These are phyloP conservation scores for Holacanthus passer DNA, from an alignment of 2,113 vertebrate species.

Conservation along the genomic window DNA sequence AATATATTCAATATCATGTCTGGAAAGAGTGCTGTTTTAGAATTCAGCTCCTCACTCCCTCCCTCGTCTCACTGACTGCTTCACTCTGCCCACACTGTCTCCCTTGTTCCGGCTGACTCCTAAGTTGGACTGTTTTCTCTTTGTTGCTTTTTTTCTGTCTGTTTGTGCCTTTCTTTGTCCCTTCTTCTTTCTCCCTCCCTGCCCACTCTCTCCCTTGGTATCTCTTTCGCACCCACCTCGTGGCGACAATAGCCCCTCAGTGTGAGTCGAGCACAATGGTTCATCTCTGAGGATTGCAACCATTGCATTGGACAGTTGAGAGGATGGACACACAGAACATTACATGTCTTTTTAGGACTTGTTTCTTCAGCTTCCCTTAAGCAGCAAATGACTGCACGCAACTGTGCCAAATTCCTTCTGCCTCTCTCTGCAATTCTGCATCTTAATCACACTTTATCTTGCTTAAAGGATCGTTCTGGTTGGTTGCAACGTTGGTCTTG, in stretches of 20 bases:
- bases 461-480: conserved; percentile 10
- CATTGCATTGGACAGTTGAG: conserved; percentile 50
- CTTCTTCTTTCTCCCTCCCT: conserved; percentile 32
- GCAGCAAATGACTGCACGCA: conserved; percentile 22
- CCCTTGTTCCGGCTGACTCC: conserved; percentile 56
- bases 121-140: conserved; percentile 48
- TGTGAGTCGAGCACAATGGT: conserved; percentile 67
- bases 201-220: conserved; percentile 36
- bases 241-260: conserved; percentile 73
- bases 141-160: conserved; percentile 41
- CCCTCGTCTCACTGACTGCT: conserved; percentile 50
- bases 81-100: conserved; percentile 66
- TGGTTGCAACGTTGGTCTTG: neutral
- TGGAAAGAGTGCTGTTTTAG: conserved; percentile 69
- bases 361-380: conserved; percentile 41
- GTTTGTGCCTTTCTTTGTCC: conserved; percentile 43
- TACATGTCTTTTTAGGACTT: neutral
- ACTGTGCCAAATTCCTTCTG: conserved; percentile 15
- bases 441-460: conserved; percentile 21
- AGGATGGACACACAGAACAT: conserved; percentile 17
- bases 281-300: conserved; percentile 62
- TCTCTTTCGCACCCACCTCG: conserved; percentile 62
- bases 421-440: conserved; percentile 20
- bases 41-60: conserved; percentile 70
- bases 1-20: conserved; percentile 75